Base-by-base conservation (phyloP, 1,140 invertebrate species). In the Dendrolimus kikuchii region DNA sequence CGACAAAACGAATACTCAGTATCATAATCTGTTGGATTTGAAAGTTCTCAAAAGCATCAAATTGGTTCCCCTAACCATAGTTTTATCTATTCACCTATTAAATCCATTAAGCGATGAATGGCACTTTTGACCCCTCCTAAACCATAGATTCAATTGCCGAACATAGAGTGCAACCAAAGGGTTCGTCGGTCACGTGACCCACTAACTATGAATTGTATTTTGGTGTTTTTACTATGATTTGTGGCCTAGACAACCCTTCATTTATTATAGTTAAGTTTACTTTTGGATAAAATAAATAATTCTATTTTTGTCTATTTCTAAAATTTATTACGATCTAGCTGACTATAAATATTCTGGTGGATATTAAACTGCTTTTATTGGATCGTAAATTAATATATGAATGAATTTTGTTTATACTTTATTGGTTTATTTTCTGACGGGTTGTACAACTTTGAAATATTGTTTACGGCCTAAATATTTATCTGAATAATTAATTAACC, bases 221-320 rank as follows among this genome's bases (percentile, higher is more conserved):
- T 23, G 23, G 23, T 23, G 23, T 23, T 23, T 23, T 51, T 7
- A 51, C 38, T 72, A 53, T 73, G 66, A 76, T 70, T 69, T 71
- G 61, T 69, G 67, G 68, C 74, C 55, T 59, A 65, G 66, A 67
- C 57, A 65, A 70, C 66, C 65, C 69, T 64, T 77, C 74, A 53
- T 58, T 67, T 66, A 23, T 38, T 44, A 62, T 64, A 60, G 50
- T 55, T 45, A 48, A 59, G 45, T 52, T 68, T 57, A 54, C 56
- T 46, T 42, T 55, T 56, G 53, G 60, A 65, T 64, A 68, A 49
- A 60, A 60, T 60, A 46, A 55, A 62, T 57, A 49, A 54, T 59
- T 56, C 50, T 51, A 51, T 51, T 51, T 51, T 38, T n/a, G 38
- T 56, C 50, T 51, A 51, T 51, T 51, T 51, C 42, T n/a, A 44